Evolutionary conservation across 2,113 vertebrate species (phyloP), one percentile per base, ranked within the genome.

Genomic region (Austrofundulus limnaeus): DNA sequence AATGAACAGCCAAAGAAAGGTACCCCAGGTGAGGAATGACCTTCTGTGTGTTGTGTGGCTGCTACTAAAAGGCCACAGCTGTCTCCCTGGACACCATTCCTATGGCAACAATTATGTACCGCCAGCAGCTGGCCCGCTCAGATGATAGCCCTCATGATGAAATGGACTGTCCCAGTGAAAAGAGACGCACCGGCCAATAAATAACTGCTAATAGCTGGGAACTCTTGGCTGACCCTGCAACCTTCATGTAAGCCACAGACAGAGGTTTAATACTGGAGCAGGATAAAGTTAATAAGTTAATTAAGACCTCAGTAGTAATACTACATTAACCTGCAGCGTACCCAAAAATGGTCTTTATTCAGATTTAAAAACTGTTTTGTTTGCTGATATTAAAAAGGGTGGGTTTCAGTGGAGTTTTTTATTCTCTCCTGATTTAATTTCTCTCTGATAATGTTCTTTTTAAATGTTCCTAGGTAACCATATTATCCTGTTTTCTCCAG

Each of bases 1-100:
- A 82, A 91, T 41, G 66, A 87, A 86, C 86, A 84, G 72, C 61
- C 21, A 23, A n/a, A 72, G 78, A 72, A 84, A 85, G 70, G 84
- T 82, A 84, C 85, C 83, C 67, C 76, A 62, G 82, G 89, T 88
- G 75, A 86, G 70, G 71, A 79, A 83, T 88, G 90, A 91, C 91
- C 90, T 90, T 90, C 86, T 87, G 78, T 83, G 56, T 83, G 77
- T 74, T 82, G 66, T 64, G 75, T 72, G 69, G 51, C 71, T 79
- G 69, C 84, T 68, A 61, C 78, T 78, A 78, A 85, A 90, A 89
- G 85, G 81, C 83, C 78, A 87, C 80, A 82, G 85, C 83, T 82
- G 84, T 85, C 81, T 83, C 76, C 76, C 70, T 70, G 76, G 80
- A 86, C 77, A 82, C 73, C 45, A 61, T 89, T 72, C 69, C 85